Conservation (phyloP, 2,113 vertebrate species). For the Gymnarchus niloticus region DNA sequence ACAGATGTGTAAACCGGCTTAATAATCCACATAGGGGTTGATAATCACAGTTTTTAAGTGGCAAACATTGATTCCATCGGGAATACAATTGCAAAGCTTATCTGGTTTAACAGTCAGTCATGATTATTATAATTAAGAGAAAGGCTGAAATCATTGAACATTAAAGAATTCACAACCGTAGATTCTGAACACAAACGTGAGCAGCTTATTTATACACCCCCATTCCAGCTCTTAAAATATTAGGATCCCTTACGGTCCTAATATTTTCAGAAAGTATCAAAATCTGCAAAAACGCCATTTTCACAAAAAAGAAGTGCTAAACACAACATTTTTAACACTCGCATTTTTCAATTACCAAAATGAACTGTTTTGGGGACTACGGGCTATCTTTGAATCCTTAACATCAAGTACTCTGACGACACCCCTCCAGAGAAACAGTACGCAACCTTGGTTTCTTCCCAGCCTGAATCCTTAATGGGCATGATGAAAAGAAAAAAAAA, state of each 20-base stretch:
- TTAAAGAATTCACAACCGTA: not conserved
- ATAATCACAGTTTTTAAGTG: not conserved
- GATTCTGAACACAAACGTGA: not conserved
- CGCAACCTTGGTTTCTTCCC: not conserved
- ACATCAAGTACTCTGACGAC: not conserved
- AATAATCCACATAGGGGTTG: not conserved
- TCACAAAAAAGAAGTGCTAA: too few species aligned
- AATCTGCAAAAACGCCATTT: too few species aligned
- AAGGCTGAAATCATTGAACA: not conserved
- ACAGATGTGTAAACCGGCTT: not conserved
- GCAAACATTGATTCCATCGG: not conserved
- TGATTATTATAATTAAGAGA: not conserved
- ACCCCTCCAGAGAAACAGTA: not conserved
- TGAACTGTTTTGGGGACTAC: not conserved
- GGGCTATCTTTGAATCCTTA: not conserved
- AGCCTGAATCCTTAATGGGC: not conserved
- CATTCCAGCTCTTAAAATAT: too few species aligned
- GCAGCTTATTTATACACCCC: not conserved
- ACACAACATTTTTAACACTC: too few species aligned
- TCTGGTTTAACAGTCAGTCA: not conserved
- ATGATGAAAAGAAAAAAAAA: not conserved
- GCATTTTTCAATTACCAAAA: not conserved
- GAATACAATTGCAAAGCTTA: not conserved
- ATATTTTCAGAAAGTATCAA: too few species aligned
- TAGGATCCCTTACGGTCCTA: too few species aligned